Base-by-base conservation (phyloP, 2,113 vertebrate genomes). In the Romanogobio albipinnatus region DNA sequence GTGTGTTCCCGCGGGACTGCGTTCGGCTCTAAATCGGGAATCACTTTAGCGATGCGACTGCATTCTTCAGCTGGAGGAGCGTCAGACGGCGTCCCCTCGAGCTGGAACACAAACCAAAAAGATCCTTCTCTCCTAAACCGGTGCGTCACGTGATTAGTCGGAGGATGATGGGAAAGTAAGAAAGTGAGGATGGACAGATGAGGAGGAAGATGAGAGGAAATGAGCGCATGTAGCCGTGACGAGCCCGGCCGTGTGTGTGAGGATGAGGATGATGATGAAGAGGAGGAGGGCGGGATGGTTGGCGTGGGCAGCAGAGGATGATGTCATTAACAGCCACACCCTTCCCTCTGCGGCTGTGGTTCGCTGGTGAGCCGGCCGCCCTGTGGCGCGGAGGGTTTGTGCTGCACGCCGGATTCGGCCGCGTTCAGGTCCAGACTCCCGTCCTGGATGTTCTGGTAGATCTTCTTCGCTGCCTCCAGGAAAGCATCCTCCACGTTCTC, bases 401-500 rank as follows among this genome's bases (percentile, higher is more conserved):
- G 98, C 93, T 99, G 97, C 85, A 99, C 98, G 0, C 98, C 98
- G 0, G 98, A 99, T 85, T 99, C 98, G 0, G 98, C 98, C 0
- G 98, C 98, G 22, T 99, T 99, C 93, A 99, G 96, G 92, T 99
- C 98, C 95, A 99, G 95, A 93, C 98, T 99, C 82, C 98, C 98
- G 1, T 99, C 98, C 90, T 99, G 98, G 93, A 99, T 99, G 86
- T 99, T 99, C 96, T 99, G 98, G 93, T 99, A 99, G 94, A 99
- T 99, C 89, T 99, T 99, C 96, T 99, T 99, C 79, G 97, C 97
- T 3, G 98, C 97, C 94, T 99, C 98, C 92, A 99, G 95, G 93
- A 99, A 99, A 0, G 98, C 98, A 3, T 99, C 98, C 93, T 99
- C 98, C 8, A 99, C 98, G 0, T 99, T 99, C 94, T 99, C 98